phyloP scores from a whole-genome alignment of 2,888 invertebrate genomes.

The Arenicola marina region DNA sequence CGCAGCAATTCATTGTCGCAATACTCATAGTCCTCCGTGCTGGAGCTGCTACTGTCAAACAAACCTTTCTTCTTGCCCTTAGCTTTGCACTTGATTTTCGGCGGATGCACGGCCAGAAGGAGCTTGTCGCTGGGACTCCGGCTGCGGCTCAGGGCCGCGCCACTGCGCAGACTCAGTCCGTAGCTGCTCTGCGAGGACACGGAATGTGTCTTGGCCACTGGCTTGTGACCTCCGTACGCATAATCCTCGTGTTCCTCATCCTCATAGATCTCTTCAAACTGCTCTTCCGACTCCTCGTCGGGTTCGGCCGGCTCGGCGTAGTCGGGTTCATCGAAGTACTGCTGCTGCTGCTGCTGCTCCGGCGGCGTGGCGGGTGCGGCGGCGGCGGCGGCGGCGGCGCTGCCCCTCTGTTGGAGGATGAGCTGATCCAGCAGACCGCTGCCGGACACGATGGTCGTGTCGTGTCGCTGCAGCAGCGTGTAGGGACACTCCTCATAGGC shows the following conservation, averaged over 20 bases:
- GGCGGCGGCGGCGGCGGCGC: neutral
- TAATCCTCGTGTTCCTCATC: constrained; percentile 7
- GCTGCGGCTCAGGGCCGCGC: neutral
- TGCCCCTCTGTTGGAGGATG: neutral
- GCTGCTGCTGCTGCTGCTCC: neutral
- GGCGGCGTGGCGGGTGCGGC: neutral
- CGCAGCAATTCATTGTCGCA: constrained; percentile 26
- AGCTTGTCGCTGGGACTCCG: constrained; percentile 4
- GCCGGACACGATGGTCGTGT: neutral
- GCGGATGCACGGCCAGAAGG: constrained; percentile 7
- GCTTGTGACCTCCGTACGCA: constrained; percentile 1
- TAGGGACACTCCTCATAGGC: constrained; percentile 6
- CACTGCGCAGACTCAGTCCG: constrained; percentile 9
- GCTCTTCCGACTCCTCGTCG: neutral
- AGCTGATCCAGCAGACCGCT: neutral
- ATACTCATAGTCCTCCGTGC: constrained; percentile 35
- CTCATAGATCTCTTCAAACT: neutral
- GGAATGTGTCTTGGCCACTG: constrained; percentile 14
- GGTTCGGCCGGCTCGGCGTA: neutral
- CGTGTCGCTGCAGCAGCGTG: constrained; percentile 6
- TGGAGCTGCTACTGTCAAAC: constrained; percentile 20
- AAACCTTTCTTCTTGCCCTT: neutral
- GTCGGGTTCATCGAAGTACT: constrained; percentile 3
- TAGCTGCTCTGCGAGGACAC: constrained; percentile 18
- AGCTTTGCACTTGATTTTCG: constrained; percentile 2